These are phyloP conservation scores for Agrotis ipsilon DNA, from an alignment of 2,888 invertebrate species.

Conservation along the genomic window DNA sequence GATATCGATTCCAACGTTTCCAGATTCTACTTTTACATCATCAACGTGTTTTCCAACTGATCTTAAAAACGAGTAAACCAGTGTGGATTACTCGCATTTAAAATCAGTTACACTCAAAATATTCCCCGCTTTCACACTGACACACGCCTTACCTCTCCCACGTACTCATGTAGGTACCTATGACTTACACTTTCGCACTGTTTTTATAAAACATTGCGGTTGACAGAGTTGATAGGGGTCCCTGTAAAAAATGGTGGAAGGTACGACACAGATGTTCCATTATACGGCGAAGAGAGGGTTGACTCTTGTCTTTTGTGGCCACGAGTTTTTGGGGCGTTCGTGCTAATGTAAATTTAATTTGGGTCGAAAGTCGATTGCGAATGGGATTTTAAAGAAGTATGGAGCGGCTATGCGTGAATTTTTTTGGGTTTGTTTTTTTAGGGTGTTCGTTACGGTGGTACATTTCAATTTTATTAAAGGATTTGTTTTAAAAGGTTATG, in stretches of 20 bases:
- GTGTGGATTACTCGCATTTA: neutral
- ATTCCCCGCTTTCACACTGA: constrained; percentile 3
- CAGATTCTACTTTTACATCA: no score
- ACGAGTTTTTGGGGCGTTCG: constrained; percentile 48
- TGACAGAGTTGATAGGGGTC: constrained; percentile 69
- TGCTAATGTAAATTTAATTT: constrained; percentile 66
- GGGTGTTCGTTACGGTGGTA: neutral
- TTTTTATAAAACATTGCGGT: constrained; percentile 63
- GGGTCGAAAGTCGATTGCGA: constrained; percentile 33
- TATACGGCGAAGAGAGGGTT: constrained; percentile 63
- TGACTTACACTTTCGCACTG: constrained; percentile 56
- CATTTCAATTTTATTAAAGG: neutral
- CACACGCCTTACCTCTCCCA: constrained; percentile 2
- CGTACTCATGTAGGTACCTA: constrained; percentile 31
- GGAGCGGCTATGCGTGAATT: neutral
- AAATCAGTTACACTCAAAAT: neutral
- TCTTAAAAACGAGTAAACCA: no score
- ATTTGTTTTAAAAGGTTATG: no score
- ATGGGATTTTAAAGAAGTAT: constrained; percentile 24
- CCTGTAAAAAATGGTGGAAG: constrained; percentile 57
- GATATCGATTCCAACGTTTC: no score
- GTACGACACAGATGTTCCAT: constrained; percentile 70
- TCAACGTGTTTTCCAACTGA: no score
- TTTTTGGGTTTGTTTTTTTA: neutral
- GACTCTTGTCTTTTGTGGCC: constrained; percentile 66